Conservation (phyloP, 1,140 invertebrate genomes). For the Telenomus remus region DNA sequence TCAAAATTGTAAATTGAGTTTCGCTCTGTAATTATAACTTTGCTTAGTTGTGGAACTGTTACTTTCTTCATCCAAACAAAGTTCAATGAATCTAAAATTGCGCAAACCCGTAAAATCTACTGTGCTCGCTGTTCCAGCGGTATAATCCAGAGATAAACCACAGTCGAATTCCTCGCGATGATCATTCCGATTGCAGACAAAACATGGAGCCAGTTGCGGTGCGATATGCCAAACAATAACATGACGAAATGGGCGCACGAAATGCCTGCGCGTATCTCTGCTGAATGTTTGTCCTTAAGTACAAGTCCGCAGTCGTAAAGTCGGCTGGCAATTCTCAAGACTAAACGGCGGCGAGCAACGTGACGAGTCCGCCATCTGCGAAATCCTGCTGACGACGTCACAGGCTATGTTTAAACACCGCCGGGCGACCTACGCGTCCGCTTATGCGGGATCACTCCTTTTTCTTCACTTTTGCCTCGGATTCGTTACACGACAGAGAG, state of each 20-base stretch:
- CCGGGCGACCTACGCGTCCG: conserved; percentile 21
- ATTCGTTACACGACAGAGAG: conserved; percentile 7
- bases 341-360: conserved; percentile 15
- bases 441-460: conserved; percentile 5
- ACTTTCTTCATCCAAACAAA: too few species aligned
- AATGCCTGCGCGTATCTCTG: not conserved
- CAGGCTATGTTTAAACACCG: conserved; percentile 32
- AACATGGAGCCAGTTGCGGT: conserved; percentile 10
- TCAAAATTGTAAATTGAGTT: too few species aligned
- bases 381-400: conserved; percentile 32
- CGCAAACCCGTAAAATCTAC: too few species aligned
- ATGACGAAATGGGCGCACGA: conserved; percentile 4
- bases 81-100: too few species aligned
- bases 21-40: too few species aligned
- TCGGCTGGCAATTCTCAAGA: conserved; percentile 16
- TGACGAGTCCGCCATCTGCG: conserved; percentile 19
- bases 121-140: too few species aligned
- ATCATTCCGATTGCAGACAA: conserved; percentile 4
- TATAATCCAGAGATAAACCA: not conserved
- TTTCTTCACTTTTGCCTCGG: conserved; percentile 24
- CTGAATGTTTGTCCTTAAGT: conserved; percentile 14
- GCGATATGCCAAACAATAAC: conserved; percentile 22
- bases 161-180: not conserved
- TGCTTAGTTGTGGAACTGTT: too few species aligned
- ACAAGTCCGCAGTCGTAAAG: conserved; percentile 10